A percentile compares a stretch with the other conserved stretches of the same genome.
These are phyloP conservation scores for Rana temporaria DNA, from an alignment of 2,113 vertebrate genomes.

Conservation along the genomic window DNA sequence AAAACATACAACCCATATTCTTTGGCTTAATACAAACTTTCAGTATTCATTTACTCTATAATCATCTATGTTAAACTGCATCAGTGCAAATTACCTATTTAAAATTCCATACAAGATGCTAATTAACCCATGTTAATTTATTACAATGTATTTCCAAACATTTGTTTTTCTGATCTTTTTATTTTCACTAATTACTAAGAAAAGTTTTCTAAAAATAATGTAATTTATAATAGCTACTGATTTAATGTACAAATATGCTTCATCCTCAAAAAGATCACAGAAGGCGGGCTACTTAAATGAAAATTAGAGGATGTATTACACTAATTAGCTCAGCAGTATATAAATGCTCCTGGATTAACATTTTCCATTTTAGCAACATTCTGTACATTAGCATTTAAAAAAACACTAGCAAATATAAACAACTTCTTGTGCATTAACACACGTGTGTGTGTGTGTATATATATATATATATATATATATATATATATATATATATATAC, in stretches of 20 bases:
- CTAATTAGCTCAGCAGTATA: background rate
- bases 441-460: no score
- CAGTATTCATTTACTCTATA: no score
- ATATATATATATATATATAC: no score
- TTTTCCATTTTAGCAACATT: background rate
- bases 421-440: no score
- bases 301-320: background rate
- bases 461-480: no score
- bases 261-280: background rate
- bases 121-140: background rate
- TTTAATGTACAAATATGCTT: background rate
- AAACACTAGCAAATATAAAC: no score
- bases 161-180: background rate
- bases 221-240: background rate
- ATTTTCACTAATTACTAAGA: background rate
- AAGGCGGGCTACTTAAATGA: background rate
- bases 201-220: background rate
- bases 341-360: conserved; percentile 1
- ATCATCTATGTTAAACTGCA: background rate
- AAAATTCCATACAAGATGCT: background rate
- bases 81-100: background rate
- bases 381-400: background rate
- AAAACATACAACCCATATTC: no score
- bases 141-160: background rate
- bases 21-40: no score